A percentile compares a stretch with the other conserved stretches of the same genome.
Conservation (phyloP, 2,797 vertebrate species). For the Sternotherus odoratus region DNA sequence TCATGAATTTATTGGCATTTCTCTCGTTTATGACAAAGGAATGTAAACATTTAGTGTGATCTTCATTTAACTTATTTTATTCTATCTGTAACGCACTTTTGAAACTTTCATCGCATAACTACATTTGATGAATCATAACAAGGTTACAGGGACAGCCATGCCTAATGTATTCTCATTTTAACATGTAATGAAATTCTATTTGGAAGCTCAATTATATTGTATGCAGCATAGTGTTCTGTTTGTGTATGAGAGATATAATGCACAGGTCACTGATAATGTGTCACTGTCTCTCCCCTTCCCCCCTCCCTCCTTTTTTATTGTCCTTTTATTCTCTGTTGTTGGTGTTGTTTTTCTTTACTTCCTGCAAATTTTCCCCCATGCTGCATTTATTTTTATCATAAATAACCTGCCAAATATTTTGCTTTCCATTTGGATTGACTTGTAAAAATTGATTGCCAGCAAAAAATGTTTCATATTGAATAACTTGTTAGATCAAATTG, state of each 20-base stretch:
- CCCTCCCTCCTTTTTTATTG: background rate
- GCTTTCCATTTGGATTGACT: background rate
- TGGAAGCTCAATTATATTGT: background rate
- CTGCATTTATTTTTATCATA: background rate
- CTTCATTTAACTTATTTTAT: background rate
- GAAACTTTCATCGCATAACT: background rate
- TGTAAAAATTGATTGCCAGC: conserved; percentile 6
- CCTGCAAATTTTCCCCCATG: background rate
- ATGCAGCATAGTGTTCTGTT: background rate
- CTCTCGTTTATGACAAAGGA: background rate
- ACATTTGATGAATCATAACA: background rate
- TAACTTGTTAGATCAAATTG: conserved; percentile 12
- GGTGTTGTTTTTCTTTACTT: background rate
- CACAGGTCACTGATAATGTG: background rate
- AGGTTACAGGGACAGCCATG: background rate
- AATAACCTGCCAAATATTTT: background rate
- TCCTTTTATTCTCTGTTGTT: background rate
- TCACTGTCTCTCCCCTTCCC: background rate
- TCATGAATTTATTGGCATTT: conserved; percentile 3
- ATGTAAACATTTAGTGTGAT: background rate
- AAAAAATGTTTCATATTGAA: background rate
- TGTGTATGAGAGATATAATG: background rate
- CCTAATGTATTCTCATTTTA: background rate
- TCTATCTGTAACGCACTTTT: background rate
- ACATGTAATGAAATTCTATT: background rate